Base-by-base conservation (phyloP, 2,797 vertebrate genomes). In the Vipera latastei region DNA sequence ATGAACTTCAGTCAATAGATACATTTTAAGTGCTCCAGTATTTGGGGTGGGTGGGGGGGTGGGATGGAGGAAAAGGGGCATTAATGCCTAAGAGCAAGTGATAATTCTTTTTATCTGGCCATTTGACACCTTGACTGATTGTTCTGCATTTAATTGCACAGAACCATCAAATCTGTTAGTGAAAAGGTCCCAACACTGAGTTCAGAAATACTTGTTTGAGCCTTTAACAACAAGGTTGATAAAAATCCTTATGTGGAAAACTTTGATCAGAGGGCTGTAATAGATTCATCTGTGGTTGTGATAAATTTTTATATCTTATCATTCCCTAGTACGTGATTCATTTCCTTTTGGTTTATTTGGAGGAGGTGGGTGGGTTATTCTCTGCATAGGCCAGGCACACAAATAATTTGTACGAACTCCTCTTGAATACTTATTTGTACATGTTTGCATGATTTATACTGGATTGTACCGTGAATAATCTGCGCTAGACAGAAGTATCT, bases 241-340 rank as follows among this genome's bases (percentile, higher is more conserved):
- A 91, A 89, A 91, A 57, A 65, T 88, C 88, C 87, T 91, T 92
- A 93, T 83, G 93, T 93, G 85, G 85, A 83, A 83, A 94, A 91
- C 53, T 89, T 86, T 91, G 61, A 90, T 91, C 65, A 85, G 85
- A 87, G 83, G 83, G 53, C 32, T 88, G 32, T 53, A 59, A 63
- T 91, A 44, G 90, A 78, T 91, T 16, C 1, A 88, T 90, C 32
- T 32, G 6, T 55, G 0, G 25, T 51, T 55, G 94, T 94, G 89
- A 95, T 51, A 95, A 89, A 94, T 94, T 91, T 94, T 38, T 94
- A 95, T 95, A 96, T 95, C 92, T 90, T 93, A 94, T 94, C 93
- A 91, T 94, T 86, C 78, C 92, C 87, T 90, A 94, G 91, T 90
- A 78, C 92, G 93, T 92, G 95, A 94, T 93, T 91, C 92, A 93